These are phyloP conservation scores for Acleris holmiana DNA, from an alignment of 2,888 invertebrate species.

Conservation along the genomic window DNA sequence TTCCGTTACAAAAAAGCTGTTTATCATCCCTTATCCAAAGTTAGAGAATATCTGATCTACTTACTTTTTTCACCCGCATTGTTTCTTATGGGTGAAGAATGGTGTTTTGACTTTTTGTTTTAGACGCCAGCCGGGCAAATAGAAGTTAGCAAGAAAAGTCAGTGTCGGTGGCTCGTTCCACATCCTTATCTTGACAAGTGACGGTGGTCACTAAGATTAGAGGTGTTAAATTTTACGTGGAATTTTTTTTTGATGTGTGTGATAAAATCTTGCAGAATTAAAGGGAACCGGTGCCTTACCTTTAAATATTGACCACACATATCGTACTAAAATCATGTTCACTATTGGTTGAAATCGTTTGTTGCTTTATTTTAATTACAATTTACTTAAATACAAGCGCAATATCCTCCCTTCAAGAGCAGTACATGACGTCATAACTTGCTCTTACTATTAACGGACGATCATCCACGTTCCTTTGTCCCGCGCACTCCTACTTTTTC, in stretches of 20 bases:
- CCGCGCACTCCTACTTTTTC: conserved; percentile 24
- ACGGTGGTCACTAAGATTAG: conserved; percentile 62
- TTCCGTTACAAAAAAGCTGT: conserved; percentile 61
- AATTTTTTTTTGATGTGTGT: conserved; percentile 57
- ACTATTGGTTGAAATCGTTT: no score
- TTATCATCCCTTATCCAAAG: conserved; percentile 72
- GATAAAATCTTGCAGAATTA: conserved; percentile 46
- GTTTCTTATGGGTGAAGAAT: conserved; percentile 64
- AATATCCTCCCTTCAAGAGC: background rate
- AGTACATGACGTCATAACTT: background rate
- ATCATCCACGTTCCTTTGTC: conserved; percentile 9
- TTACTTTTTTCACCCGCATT: conserved; percentile 72
- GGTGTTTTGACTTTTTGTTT: conserved; percentile 74
- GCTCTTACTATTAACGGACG: conserved; percentile 2
- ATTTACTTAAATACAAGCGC: background rate
- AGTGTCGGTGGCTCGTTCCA: conserved; percentile 53
- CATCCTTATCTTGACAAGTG: conserved; percentile 62
- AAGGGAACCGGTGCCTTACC: background rate
- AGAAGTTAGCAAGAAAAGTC: conserved; percentile 67
- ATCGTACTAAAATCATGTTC: no score
- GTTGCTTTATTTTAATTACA: no score
- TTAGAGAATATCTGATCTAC: conserved; percentile 79
- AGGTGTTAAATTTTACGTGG: conserved; percentile 61
- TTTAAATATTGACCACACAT: background rate
- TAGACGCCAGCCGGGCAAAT: conserved; percentile 69